These are phyloP conservation scores for Xanthia icteritia DNA, from an alignment of 2,888 invertebrate species.

Conservation along the genomic window DNA sequence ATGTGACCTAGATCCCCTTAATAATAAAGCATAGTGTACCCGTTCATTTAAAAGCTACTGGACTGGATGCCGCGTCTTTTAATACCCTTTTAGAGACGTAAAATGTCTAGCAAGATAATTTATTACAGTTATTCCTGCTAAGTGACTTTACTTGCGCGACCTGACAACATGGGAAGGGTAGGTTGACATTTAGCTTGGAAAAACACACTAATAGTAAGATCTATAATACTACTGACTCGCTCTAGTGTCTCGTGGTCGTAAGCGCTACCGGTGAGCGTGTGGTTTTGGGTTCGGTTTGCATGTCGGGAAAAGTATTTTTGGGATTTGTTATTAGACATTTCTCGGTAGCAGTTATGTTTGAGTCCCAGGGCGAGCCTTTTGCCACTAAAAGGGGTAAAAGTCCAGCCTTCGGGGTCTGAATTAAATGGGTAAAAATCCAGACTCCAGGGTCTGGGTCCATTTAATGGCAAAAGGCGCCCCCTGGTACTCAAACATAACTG, in stretches of 20 bases:
- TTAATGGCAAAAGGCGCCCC: neutral
- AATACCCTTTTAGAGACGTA: conserved; percentile 37
- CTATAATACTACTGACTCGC: neutral
- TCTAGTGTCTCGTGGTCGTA: neutral
- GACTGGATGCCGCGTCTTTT: conserved; percentile 26
- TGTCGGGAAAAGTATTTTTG: neutral
- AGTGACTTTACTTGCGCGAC: conserved; percentile 36
- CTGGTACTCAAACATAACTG: neutral
- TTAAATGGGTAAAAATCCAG: no score
- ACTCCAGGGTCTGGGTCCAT: neutral
- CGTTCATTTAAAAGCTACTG: conserved; percentile 30
- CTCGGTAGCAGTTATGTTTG: neutral
- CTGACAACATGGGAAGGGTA: conserved; percentile 5
- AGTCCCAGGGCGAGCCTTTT: no score
- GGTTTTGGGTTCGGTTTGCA: neutral
- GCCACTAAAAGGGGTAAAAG: no score
- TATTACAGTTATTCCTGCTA: conserved; percentile 49
- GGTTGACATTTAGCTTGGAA: conserved; percentile 12
- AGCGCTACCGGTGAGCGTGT: no score
- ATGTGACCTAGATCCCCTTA: conserved; percentile 19
- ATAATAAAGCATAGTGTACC: conserved; percentile 21
- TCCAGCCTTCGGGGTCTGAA: no score
- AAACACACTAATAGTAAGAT: neutral
- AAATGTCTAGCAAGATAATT: conserved; percentile 47
- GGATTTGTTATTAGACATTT: neutral